Evolutionary conservation across 1,140 invertebrate species (phyloP).

Genomic region (Saccostrea echinata): DNA sequence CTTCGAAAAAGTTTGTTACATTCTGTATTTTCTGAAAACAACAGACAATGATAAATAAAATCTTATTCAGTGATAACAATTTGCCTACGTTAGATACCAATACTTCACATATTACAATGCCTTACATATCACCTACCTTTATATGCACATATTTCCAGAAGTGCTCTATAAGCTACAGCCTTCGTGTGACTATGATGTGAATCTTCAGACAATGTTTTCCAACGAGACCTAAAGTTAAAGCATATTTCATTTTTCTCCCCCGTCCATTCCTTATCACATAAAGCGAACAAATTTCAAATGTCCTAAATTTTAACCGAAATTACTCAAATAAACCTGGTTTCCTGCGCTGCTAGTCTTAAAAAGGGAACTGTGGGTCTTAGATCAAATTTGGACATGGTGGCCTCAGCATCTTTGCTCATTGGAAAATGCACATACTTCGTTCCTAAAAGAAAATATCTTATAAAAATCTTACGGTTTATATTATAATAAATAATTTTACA

Average conservation of each 20-base stretch:
- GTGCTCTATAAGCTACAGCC: constrained; percentile 70
- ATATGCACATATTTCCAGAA: constrained; percentile 65
- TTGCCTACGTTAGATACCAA: too few species aligned
- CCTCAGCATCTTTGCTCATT: constrained; percentile 57
- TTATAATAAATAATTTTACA: too few species aligned
- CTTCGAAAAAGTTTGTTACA: constrained; percentile 49
- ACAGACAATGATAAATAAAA: constrained; percentile 23
- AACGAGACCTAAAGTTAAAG: constrained; percentile 62
- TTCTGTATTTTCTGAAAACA: background rate
- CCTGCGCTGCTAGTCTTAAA: constrained; percentile 73
- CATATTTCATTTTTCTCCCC: background rate
- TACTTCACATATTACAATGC: too few species aligned
- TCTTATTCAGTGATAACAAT: too few species aligned
- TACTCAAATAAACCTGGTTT: constrained; percentile 68
- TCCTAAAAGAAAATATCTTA: constrained; percentile 32
- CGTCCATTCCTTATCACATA: too few species aligned
- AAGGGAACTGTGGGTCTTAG: constrained; percentile 52
- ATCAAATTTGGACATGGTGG: background rate
- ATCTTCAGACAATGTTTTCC: constrained; percentile 63
- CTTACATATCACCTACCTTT: constrained; percentile 50
- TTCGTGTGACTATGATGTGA: constrained; percentile 65
- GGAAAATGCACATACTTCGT: constrained; percentile 68
- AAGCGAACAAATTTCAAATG: too few species aligned
- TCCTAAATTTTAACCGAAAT: background rate
- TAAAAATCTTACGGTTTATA: background rate